Base-by-base conservation (phyloP, 2,113 vertebrate genomes). In the Heterotilapia buettikoferi region DNA sequence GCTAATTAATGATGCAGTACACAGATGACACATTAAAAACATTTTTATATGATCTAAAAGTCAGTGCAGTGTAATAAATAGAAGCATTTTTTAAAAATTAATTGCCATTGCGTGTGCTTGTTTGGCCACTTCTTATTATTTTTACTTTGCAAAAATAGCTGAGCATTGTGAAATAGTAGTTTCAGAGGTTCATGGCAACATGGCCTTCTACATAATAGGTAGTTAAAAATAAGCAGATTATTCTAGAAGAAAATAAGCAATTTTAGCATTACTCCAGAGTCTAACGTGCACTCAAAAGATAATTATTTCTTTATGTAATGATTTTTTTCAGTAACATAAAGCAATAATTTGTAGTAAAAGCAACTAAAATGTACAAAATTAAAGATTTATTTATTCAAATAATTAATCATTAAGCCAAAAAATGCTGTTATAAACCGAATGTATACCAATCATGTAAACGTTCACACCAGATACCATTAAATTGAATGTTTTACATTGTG, bases 1-100 rank as follows among this genome's bases (percentile, higher is more conserved):
- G 78, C 14, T 54, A 33, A 66, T 87, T 90, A 92, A 92, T 84
- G 92, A 82, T 59, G 79, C 88, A 21, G 80, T 12, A 2, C 80
- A 59, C 29, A 18, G 53, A 56, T 36, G 84, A 86, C 78, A 73
- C 6, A 14, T 36, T 76, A 24, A 61, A 71, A 59, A 24, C 3
- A 10, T 33, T 61, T 86, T 18, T 68, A 56, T n/a, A 38, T 2
- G 36, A 29, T 52, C 56, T 54, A 47, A 57, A 82, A 81, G 14
- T 80, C 68, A 29, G 21, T 36, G 36, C 54, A 4, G 24, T 14
- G 40, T 73, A 10, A 82, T 53, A 7, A 53, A 31, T 18, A n/a
- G 29, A 82, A 13, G 18, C 26, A 5, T 7, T 76, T 29, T 47
- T 40, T 47, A 4, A 16, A 47, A 21, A 53, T 56, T 40, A 16